Evolutionary conservation across 2,113 vertebrate species (phyloP).

Genomic region (Tachysurus vachellii): DNA sequence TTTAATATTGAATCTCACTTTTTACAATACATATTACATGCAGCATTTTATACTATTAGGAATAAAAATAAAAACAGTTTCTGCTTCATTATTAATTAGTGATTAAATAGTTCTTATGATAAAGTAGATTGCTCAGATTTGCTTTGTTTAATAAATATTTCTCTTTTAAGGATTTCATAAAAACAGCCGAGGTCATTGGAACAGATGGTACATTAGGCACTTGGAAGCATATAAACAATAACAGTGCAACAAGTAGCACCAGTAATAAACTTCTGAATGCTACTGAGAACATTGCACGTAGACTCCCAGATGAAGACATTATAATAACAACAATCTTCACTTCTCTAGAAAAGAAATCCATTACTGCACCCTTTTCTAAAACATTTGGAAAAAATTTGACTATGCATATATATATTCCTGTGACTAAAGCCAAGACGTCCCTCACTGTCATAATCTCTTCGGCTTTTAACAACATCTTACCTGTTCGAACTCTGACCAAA

Average conservation of each 20-base stretch:
- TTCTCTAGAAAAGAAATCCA: conserved; percentile 45
- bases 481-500: conserved; percentile 49
- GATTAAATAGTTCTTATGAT: not conserved
- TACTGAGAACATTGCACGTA: conserved; percentile 67
- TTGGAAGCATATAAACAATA: conserved; percentile 61
- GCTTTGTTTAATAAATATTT: not conserved
- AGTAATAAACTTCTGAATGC: conserved; percentile 73
- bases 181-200: conserved; percentile 61
- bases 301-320: conserved; percentile 34
- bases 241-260: conserved; percentile 48
- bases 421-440: conserved; percentile 7
- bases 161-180: conserved; percentile 64
- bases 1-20: not conserved
- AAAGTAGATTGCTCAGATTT: too few species aligned
- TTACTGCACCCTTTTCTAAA: conserved; percentile 37
- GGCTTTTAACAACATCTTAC: conserved; percentile 71
- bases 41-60: not conserved
- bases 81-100: not conserved
- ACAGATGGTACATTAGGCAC: conserved; percentile 37
- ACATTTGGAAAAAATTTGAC: conserved; percentile 52
- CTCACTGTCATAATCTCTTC: conserved; percentile 72
- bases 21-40: not conserved
- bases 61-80: not conserved
- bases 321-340: conserved; percentile 34
- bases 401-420: conserved; percentile 64